Evolutionary conservation across 2,113 vertebrate genomes (phyloP).

Genomic region (Tauraco erythrolophus): DNA sequence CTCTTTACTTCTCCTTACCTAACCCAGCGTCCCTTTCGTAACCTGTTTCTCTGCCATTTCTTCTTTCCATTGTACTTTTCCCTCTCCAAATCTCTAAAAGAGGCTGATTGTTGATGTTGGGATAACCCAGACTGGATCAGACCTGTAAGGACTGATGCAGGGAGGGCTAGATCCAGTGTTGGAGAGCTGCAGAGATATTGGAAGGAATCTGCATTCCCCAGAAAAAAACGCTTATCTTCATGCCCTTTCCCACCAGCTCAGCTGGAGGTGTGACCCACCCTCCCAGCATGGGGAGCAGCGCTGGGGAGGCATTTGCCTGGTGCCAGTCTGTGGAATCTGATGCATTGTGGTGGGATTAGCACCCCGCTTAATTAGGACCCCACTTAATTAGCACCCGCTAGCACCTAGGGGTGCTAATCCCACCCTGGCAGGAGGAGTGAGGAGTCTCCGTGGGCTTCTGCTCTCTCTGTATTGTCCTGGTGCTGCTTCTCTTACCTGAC

Average conservation of each 20-base stretch:
- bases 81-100: neutral
- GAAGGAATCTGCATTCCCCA: neutral
- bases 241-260: neutral
- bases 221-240: neutral
- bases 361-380: no score
- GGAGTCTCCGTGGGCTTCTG: neutral
- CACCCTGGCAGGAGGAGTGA: neutral
- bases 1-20: neutral
- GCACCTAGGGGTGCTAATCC: neutral
- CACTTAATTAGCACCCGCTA: no score
- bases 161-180: fast-evolving
- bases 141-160: neutral
- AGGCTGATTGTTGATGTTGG: neutral
- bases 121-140: neutral
- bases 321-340: neutral
- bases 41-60: neutral
- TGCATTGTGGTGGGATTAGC: neutral
- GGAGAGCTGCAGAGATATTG: neutral
- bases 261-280: neutral
- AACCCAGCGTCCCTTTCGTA: neutral
- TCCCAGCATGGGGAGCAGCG: neutral
- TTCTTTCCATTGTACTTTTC: neutral
- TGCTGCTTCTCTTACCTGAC: neutral
- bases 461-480: neutral
- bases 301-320: neutral